Evolutionary conservation across 2,113 vertebrate species (phyloP).

Genomic region (Pimephales promelas): DNA sequence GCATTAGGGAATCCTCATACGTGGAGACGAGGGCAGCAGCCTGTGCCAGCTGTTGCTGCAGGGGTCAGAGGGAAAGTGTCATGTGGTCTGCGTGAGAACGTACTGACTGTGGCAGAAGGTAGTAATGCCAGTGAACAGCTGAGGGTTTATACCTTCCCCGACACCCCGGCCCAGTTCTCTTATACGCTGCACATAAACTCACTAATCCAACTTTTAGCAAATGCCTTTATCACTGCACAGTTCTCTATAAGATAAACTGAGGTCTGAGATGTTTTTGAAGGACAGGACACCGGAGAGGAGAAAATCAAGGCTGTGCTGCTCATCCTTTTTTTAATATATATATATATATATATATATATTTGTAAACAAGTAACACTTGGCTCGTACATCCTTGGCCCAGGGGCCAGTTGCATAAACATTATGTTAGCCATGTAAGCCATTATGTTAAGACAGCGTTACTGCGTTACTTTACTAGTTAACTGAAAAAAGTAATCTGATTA

Average conservation of each 20-base stretch:
- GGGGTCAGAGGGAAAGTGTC: conserved; percentile 43
- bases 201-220: neutral
- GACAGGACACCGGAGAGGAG: neutral
- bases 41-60: conserved; percentile 58
- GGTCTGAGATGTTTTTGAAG: neutral
- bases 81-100: conserved; percentile 52
- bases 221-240: neutral
- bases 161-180: neutral
- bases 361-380: neutral
- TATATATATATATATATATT: no score
- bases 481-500: no score
- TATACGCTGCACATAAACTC: neutral
- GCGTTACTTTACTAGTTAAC: no score
- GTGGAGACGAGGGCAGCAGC: neutral
- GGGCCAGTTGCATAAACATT: no score
- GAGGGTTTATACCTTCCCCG: conserved; percentile 24
- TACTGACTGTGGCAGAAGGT: conserved; percentile 9
- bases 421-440: no score
- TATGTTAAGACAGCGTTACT: no score
- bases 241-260: neutral
- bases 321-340: neutral
- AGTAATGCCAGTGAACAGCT: conserved; percentile 46
- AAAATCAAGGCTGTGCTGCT: neutral
- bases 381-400: neutral
- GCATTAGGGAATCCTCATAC: no score